phyloP scores from a whole-genome alignment of 1,140 invertebrate genomes.

The Neelides sp. region DNA sequence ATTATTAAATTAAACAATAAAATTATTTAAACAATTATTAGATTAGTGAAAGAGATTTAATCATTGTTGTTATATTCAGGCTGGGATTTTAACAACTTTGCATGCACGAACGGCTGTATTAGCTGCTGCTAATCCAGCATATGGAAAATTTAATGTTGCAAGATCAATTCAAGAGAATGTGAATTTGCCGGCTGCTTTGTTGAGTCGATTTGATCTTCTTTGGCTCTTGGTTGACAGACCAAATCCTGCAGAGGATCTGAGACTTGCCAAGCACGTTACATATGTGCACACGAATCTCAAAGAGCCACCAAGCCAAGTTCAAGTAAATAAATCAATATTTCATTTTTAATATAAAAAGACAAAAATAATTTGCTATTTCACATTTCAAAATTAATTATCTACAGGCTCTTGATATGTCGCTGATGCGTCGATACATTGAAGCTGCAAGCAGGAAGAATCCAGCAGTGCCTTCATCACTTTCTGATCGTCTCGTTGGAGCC shows the following conservation, averaged over 20 bases:
- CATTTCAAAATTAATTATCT: too few species aligned
- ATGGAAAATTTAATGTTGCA: constrained; percentile 93
- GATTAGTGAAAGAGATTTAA: constrained; percentile 8
- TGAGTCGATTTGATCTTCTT: constrained; percentile 93
- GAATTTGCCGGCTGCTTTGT: constrained; percentile 89
- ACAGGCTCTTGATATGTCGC: constrained; percentile 75
- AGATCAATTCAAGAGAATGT: constrained; percentile 93
- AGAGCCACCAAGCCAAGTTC: constrained; percentile 76
- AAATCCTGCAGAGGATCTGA: constrained; percentile 33
- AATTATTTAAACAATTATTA: background rate
- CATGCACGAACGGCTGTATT: constrained; percentile 95
- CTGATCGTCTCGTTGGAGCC: constrained; percentile 81
- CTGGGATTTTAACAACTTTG: constrained; percentile 93
- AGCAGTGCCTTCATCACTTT: constrained; percentile 66
- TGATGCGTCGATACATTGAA: constrained; percentile 86
- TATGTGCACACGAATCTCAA: constrained; percentile 88
- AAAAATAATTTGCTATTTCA: too few species aligned
- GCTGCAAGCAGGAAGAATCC: constrained; percentile 83
- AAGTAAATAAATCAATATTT: too few species aligned
- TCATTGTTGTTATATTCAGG: too few species aligned
- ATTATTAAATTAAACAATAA: constrained; percentile 11
- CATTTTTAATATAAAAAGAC: too few species aligned
- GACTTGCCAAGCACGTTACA: constrained; percentile 92
- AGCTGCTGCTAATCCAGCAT: constrained; percentile 97
- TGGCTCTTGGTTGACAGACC: constrained; percentile 74